Base-by-base conservation (phyloP, 2,888 invertebrate genomes). In the Epirrhoe alternata region DNA sequence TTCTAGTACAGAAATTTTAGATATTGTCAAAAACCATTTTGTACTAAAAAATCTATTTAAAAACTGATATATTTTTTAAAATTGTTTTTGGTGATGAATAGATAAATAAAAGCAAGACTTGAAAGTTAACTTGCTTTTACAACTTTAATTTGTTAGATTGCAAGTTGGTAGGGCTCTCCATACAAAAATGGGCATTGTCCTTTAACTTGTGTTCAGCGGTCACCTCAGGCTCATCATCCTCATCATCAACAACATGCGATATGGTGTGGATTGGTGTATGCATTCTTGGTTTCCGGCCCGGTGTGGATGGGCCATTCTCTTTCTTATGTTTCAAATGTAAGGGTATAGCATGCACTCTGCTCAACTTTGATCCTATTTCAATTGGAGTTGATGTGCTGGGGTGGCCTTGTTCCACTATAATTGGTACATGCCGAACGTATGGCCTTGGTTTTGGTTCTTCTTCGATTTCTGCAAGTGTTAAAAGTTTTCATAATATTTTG, bases 371-470 rank as follows among this genome's bases (percentile, higher is more conserved):
- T 12, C 72, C 71, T 8, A 78, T 50, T 12, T 86, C 86, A 60
- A 84, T 85, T 3, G 92, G 92, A n/a, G 93, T 93, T 3, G 93
- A 93, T 10, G 93, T 92, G 70, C 90, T 92, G 0, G 93, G 89
- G 66, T 86, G 83, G 5, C 84, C 85, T 49, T 76, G 50, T 55
- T 92, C 93, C 61, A 92, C 64, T 72, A 87, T 86, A 66, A 94
- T 90, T 47, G 93, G 93, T 57, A 93, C 86, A 78, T 91, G 88
- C 50, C 89, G 83, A 10, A 91, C 83, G 75, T 88, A 88, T 69
- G 85, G 85, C 55, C 72, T 76, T 62, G 69, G 70, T 38, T 78
- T 86, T 17, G 42, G 7, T 42, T 85, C 81, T 53, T 83, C 76
- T 84, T 83, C 83, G 45, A 73, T 47, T 78, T 88, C 90, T 89